Evolutionary conservation across 2,113 vertebrate genomes (phyloP), one percentile per base, ranked within the genome.

Genomic region (Atrichornis clamosus): DNA sequence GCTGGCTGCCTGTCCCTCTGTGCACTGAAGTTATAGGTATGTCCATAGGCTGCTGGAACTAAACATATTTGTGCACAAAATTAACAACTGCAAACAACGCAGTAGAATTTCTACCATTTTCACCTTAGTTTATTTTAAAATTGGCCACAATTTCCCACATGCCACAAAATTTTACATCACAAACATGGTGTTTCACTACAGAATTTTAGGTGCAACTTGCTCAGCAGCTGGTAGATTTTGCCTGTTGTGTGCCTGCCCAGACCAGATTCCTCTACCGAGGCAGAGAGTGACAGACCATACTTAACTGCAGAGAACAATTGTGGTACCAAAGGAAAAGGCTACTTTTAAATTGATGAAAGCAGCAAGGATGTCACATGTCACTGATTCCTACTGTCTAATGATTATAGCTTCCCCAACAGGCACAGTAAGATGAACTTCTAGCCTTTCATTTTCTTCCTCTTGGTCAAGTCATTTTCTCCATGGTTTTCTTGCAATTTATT

Each of bases 391-490:
- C 77, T 74, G 84, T 83, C 86, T 76, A 82, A 84, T 56, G 46
- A 92, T 88, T 93, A 93, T 2, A 96, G 67, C 59, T 91, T 96
- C 69, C 58, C 90, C 49, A 84, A 68, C 8, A 87, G 33, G 26
- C 76, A 87, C 65, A 81, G 83, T 52, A 46, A 68, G 76, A 77
- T 72, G 73, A 72, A 75, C 9, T 50, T 72, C 22, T 7, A 93
- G 52, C 18, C 53, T 76, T 89, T 93, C 44, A 93, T 89, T 96
- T 92, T 39, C 39, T 72, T 94, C 58, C 44, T 81, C 44, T 82
- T 84, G 32, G 64, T 60, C 0, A 0, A 95, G 33, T 39, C 6
- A 68, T 96, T 93, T 94, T 94, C 80, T 83, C 73, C 37, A 64
- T 8, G 9, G n/a, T 72, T 75, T 90, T 93, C 50, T 47, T 80